phyloP scores from a whole-genome alignment of 2,113 vertebrate genomes.

The Tragelaphus imberbis region DNA sequence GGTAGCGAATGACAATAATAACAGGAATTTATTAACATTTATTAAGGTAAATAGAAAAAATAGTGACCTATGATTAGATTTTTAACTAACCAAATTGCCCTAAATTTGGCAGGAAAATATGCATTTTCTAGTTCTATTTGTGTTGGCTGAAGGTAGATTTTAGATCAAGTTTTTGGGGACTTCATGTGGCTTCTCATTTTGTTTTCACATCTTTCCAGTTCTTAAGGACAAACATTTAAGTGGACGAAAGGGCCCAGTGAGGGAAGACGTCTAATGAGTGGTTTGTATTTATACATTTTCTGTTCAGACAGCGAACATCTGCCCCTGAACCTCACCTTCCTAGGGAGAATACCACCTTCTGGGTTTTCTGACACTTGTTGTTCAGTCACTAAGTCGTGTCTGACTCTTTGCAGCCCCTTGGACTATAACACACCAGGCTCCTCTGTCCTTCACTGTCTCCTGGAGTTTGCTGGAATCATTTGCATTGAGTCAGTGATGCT shows the following conservation, averaged over 20 bases:
- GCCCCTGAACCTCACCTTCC: not conserved
- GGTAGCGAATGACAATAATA: not conserved
- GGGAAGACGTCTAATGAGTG: not conserved
- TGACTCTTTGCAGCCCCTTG: not conserved
- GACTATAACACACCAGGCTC: not conserved
- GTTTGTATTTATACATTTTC: not conserved
- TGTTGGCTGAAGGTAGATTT: not conserved
- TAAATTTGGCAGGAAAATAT: not conserved
- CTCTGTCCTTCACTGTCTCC: not conserved
- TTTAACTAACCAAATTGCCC: not conserved
- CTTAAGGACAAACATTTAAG: not conserved
- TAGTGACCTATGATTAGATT: not conserved
- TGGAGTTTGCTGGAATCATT: not conserved
- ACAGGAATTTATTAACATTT: not conserved
- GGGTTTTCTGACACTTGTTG: not conserved
- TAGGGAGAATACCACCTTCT: not conserved
- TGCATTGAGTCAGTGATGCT: not conserved
- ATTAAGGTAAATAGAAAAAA: constrained; percentile 19
- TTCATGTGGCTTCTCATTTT: not conserved
- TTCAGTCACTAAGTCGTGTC: not conserved
- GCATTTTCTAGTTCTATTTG: not conserved
- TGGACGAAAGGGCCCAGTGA: not conserved
- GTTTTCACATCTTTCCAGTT: not conserved
- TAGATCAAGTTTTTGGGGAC: not conserved
- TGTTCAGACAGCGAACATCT: not conserved